These are phyloP conservation scores for Dusona sp. DNA, from an alignment of 2,888 invertebrate genomes.

Conservation along the genomic window DNA sequence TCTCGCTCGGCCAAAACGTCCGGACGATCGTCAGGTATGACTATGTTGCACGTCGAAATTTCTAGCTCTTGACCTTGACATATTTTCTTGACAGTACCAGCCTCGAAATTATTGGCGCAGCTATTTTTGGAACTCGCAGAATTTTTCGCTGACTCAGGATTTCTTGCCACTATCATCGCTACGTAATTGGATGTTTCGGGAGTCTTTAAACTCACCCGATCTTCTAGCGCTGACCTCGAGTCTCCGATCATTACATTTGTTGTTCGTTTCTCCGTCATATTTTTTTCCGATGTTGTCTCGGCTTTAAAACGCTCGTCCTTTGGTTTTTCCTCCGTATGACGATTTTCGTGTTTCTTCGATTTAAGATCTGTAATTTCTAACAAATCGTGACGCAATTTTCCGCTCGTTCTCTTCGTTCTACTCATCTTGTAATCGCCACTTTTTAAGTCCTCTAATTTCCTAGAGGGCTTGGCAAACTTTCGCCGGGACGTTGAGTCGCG, in stretches of 20 bases:
- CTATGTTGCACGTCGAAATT: constrained; percentile 47
- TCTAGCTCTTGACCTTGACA: constrained; percentile 64
- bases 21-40: not conserved
- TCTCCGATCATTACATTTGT: not conserved
- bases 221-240: not conserved
- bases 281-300: not conserved
- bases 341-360: constrained; percentile 39
- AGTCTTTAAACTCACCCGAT: not conserved
- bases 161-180: constrained; percentile 18
- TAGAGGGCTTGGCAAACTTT: constrained; percentile 26
- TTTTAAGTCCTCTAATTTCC: not conserved
- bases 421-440: not conserved
- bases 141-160: not conserved
- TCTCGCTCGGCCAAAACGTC: not conserved
- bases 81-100: constrained; percentile 25
- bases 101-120: constrained; percentile 28
- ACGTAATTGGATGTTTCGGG: not conserved
- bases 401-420: not conserved
- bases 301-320: not conserved
- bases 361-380: not conserved
- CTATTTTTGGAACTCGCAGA: not conserved
- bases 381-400: constrained; percentile 28
- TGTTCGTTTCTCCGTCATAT: not conserved
- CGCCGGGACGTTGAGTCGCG: constrained; percentile 13
- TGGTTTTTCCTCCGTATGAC: constrained; percentile 10